Conservation (phyloP, 2,797 vertebrate genomes). For the Oreochromis mossambicus region DNA sequence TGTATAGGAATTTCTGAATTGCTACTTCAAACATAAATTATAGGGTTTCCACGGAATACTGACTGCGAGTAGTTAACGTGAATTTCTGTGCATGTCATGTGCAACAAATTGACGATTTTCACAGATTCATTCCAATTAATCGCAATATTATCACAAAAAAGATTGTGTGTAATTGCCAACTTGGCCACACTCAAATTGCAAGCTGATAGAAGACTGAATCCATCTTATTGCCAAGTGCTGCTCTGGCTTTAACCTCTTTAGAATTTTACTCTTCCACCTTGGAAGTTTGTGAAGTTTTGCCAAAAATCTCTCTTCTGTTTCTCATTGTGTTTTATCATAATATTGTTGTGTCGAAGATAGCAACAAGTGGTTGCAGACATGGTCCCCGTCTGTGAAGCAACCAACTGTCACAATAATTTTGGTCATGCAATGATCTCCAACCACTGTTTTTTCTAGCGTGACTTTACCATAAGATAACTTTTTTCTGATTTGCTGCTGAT, state of each 20-base stretch:
- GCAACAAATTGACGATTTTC: not conserved
- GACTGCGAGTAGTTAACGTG: not conserved
- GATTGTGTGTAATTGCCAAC: not conserved
- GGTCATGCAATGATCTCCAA: not conserved
- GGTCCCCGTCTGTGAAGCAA: not conserved
- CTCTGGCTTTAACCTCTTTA: not conserved
- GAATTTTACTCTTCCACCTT: not conserved
- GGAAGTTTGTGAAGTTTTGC: not conserved
- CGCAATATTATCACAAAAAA: not conserved
- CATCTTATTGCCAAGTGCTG: not conserved
- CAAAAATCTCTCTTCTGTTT: not conserved
- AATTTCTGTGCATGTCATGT: not conserved
- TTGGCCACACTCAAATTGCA: not conserved
- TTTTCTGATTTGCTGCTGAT: not conserved
- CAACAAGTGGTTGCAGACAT: not conserved
- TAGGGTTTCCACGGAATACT: accelerated
- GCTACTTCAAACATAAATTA: not conserved
- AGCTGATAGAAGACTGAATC: not conserved
- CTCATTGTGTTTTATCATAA: not conserved
- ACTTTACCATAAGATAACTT: not conserved
- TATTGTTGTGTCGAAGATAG: not conserved
- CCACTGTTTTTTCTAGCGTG: not conserved
- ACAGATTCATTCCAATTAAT: not conserved
- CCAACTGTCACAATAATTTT: not conserved
- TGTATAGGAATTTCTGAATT: not conserved